Evolutionary conservation across 2,888 invertebrate genomes (phyloP).

Genomic region (Parnassius mnemosyne): DNA sequence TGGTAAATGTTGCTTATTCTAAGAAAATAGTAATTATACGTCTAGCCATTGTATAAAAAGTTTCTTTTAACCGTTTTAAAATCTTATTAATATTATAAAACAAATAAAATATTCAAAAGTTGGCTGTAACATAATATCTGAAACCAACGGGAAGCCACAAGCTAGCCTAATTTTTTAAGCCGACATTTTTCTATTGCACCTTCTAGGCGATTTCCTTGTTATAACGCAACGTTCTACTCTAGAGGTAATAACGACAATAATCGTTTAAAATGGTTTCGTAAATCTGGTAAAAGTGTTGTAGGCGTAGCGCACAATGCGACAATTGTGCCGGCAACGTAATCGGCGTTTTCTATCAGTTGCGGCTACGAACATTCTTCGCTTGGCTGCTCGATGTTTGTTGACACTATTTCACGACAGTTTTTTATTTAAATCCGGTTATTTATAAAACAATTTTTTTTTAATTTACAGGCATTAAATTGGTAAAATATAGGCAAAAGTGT

Average conservation of each 20-base stretch:
- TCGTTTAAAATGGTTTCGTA: constrained; percentile 66
- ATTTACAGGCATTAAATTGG: too few species aligned
- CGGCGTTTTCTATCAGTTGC: constrained; percentile 76
- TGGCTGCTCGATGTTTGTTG: constrained; percentile 52
- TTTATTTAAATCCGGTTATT: constrained; percentile 29
- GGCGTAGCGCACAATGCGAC: constrained; percentile 71
- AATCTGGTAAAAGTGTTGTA: constrained; percentile 73
- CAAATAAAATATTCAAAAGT: background rate
- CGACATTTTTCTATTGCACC: constrained; percentile 29
- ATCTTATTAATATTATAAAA: constrained; percentile 1
- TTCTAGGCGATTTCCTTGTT: constrained; percentile 50
- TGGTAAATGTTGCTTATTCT: too few species aligned
- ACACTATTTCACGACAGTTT: constrained; percentile 45
- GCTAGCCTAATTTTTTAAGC: constrained; percentile 15
- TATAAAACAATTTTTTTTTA: constrained; percentile 25
- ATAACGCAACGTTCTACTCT: constrained; percentile 58
- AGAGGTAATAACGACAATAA: constrained; percentile 54
- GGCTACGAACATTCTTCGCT: constrained; percentile 72
- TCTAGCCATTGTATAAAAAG: too few species aligned
- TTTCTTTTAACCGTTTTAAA: too few species aligned
- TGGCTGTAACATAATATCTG: constrained; percentile 1
- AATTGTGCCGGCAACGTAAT: constrained; percentile 68
- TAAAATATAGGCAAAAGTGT: too few species aligned
- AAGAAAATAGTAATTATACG: too few species aligned
- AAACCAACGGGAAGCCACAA: constrained; percentile 4